Evolutionary conservation across 2,797 vertebrate species (phyloP), one percentile per base, ranked within the genome.

Genomic region (Pipistrellus pygmaeus): DNA sequence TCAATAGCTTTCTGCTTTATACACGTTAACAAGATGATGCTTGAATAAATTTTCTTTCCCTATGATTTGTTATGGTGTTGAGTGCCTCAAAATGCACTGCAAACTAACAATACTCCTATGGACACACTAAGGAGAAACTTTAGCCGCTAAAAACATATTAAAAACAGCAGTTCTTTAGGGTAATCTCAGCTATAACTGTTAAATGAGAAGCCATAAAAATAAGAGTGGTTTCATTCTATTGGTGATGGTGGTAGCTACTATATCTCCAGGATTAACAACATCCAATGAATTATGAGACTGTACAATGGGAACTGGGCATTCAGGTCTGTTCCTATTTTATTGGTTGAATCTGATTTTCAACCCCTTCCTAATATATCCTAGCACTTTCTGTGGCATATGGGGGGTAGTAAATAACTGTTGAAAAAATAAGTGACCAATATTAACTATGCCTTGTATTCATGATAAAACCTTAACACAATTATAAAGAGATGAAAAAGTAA

Each of bases 1-100:
- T 78, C 53, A 86, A 80, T 69, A 91, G 94, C 20, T 91, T 93
- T 82, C 55, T 91, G 57, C 60, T 94, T 95, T 83, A 96, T n/a
- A 60, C 11, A 57, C 53, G 51, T 80, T 90, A 86, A 90, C 20
- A 60, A 77, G 73, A 57, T 20, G 6, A 15, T 83, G 46, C 23
- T 4, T 53, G 51, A 94, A 73, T 87, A 8, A 96, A 87, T 62
- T 69, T 95, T 71, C 55, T 55, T 81, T 76, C 27, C 60, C 68
- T 41, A 32, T 75, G 44, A 88, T 86, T 89, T 92, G 77, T 85
- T 85, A 93, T 5, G 18, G 17, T 64, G 69, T 82, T 73, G 6
- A 85, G 62, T 72, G 30, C 32, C 53, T 88, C n/a, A n/a, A 88
- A 71, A 51, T 27, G 46, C 8, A 73, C 21, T 72, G 35, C 35